Conservation (phyloP, 2,888 invertebrate species). For the Trichogramma dendrolimi region DNA sequence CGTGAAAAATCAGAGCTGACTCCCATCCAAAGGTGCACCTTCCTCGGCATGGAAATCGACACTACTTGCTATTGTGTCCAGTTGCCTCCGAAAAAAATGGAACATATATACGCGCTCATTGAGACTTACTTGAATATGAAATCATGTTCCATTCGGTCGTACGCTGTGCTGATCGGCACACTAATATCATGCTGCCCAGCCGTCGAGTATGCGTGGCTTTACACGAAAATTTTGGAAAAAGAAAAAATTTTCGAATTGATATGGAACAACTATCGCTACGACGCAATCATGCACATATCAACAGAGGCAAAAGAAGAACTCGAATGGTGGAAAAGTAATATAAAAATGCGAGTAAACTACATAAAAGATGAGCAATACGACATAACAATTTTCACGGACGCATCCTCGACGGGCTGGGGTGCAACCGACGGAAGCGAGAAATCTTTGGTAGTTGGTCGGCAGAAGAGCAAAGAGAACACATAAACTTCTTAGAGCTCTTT, state of each 20-base stretch:
- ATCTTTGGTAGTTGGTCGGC: not conserved
- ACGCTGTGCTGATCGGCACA: slow-evolving; percentile 18
- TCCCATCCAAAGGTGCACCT: slow-evolving; percentile 61
- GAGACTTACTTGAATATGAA: slow-evolving; percentile 1
- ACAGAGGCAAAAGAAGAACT: slow-evolving; percentile 6
- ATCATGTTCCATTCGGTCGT: slow-evolving; percentile 7
- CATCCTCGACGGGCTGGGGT: slow-evolving; percentile 1
- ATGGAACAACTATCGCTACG: slow-evolving; percentile 7
- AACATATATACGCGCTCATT: not conserved
- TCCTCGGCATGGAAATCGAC: slow-evolving; percentile 15
- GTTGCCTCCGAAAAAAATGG: slow-evolving; percentile 15
- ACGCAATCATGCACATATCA: slow-evolving; percentile 9
- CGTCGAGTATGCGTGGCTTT: slow-evolving; percentile 16
- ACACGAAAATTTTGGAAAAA: slow-evolving; percentile 19
- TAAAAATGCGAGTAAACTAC: not conserved
- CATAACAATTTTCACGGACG: not conserved
- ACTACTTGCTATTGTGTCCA: slow-evolving; percentile 1
- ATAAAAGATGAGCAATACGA: not conserved
- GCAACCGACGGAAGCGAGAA: not conserved
- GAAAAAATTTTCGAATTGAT: slow-evolving; percentile 11
- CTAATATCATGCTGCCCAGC: slow-evolving; percentile 21
- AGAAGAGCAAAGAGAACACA: not conserved
- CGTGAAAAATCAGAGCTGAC: slow-evolving; percentile 27
- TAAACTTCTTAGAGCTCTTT: not conserved
- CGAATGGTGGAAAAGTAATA: slow-evolving; percentile 13